Base-by-base conservation (phyloP, 2,113 vertebrate genomes). In the Labeo catla region DNA sequence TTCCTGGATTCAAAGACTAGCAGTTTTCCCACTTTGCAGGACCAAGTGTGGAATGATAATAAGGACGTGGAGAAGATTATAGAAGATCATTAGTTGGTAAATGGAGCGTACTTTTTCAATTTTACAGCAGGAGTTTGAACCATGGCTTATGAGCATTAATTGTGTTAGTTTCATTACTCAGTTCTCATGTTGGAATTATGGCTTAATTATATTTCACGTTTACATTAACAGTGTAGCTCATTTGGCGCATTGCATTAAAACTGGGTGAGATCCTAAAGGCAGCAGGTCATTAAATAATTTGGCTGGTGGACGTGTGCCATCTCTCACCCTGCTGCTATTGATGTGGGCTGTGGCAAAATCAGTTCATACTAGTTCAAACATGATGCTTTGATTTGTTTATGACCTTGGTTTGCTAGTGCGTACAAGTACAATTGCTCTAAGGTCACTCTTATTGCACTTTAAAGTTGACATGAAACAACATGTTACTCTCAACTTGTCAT, bases 141-240 rank as follows among this genome's bases (percentile, higher is more conserved):
- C 49, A 19, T 36, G 74, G 74, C n/a, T 77, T 50, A 49, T 77
- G 28, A 54, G 49, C 49, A 54, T 76, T 34, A 76, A 76, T 76
- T 21, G 49, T 34, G 47, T 34, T 54, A 19, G 23, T 76, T 50
- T 76, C 13, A 73, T 72, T 45, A n/a, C 39, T 11, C 68, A 6
- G 70, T 73, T 76, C 47, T 76, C 73, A 8, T 50, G 47, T 50
- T 76, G 50, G 73, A 76, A 76, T 28, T 76, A 76, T 76, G 73
- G 47, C 73, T 76, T 76, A 76, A 76, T 76, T 49, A 76, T 45
- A 73, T 73, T 73, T 73, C 47, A 76, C n/a, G 3, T 50, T 76
- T 50, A n/a, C 73, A 50, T 76, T 76, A 76, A 76, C 73, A 23
- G 45, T 49, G 72, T 23, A 47, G 43, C 8, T 49, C 11, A 28